Conservation (phyloP, 1,140 invertebrate genomes). For the Metaphire vulgaris region DNA sequence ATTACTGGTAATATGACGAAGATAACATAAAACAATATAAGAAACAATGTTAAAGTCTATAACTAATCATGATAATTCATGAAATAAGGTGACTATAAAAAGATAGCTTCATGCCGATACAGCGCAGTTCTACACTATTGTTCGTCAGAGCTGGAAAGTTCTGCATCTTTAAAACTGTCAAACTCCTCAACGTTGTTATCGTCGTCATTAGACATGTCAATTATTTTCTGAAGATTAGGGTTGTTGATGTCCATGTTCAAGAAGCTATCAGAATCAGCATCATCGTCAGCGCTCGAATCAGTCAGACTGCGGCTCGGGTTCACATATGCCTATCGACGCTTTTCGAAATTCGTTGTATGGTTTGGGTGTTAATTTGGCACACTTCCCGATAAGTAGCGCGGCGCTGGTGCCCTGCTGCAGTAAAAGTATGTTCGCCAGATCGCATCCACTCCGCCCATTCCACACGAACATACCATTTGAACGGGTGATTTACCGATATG, state of each 20-base stretch:
- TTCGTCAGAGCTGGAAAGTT: no score
- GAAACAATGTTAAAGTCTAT: no score
- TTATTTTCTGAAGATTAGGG: not conserved
- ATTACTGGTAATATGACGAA: no score
- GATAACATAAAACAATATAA: no score
- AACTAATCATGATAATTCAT: no score
- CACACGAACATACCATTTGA: slow-evolving; percentile 36
- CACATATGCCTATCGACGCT: not conserved
- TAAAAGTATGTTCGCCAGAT: not conserved
- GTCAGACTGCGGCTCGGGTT: not conserved
- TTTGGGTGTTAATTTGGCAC: not conserved
- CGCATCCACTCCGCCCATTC: slow-evolving; percentile 35
- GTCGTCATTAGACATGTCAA: not conserved
- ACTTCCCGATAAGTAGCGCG: not conserved
- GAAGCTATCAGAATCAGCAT: not conserved
- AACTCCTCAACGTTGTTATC: not conserved
- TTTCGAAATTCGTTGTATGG: slow-evolving; percentile 3
- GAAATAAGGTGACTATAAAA: no score
- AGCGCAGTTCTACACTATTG: no score
- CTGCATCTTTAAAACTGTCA: not conserved
- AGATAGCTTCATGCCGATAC: no score
- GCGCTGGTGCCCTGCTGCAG: not conserved
- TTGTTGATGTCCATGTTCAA: not conserved
- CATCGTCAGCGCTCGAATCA: not conserved
- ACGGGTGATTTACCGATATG: slow-evolving; percentile 39